Conservation (phyloP, 2,113 vertebrate species). For the Neodontobutis hainanensis region DNA sequence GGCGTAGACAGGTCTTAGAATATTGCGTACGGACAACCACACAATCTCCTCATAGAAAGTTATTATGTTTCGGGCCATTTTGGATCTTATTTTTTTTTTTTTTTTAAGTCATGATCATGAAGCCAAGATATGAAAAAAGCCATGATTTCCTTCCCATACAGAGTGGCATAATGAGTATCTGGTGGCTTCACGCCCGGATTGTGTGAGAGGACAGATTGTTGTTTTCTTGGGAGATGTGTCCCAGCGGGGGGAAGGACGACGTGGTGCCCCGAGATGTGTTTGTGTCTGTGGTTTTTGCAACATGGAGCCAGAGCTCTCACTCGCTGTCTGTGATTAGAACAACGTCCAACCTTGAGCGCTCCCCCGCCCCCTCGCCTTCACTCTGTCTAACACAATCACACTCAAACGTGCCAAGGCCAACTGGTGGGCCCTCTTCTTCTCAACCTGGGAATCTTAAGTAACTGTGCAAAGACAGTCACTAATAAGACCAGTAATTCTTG, state of each 20-base stretch:
- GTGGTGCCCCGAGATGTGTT: conserved; percentile 35
- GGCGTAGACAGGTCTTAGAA: conserved; percentile 16
- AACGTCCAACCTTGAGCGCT: not conserved
- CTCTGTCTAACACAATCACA: conserved; percentile 17
- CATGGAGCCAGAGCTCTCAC: conserved; percentile 25
- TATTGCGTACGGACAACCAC: conserved; percentile 18
- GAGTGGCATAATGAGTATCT: conserved; percentile 18
- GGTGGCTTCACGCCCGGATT: conserved; percentile 13
- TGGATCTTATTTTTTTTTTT: too few species aligned
- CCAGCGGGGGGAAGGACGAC: conserved; percentile 18
- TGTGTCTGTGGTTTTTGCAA: conserved; percentile 40
- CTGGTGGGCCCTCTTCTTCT: not conserved
- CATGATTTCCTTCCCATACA: not conserved
- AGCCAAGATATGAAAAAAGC: too few species aligned
- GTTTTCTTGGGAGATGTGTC: conserved; percentile 47
- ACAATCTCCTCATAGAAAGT: conserved; percentile 10
- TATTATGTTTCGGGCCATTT: conserved; percentile 27
- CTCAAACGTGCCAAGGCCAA: conserved; percentile 6
- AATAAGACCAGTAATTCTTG: conserved; percentile 33
- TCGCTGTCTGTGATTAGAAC: conserved; percentile 29
- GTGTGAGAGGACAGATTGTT: conserved; percentile 29
- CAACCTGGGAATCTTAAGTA: conserved; percentile 5
- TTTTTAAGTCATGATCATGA: too few species aligned
- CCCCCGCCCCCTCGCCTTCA: not conserved
- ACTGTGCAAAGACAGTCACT: not conserved